Conservation (phyloP, 1,140 invertebrate species). For the Heliconius congener region DNA sequence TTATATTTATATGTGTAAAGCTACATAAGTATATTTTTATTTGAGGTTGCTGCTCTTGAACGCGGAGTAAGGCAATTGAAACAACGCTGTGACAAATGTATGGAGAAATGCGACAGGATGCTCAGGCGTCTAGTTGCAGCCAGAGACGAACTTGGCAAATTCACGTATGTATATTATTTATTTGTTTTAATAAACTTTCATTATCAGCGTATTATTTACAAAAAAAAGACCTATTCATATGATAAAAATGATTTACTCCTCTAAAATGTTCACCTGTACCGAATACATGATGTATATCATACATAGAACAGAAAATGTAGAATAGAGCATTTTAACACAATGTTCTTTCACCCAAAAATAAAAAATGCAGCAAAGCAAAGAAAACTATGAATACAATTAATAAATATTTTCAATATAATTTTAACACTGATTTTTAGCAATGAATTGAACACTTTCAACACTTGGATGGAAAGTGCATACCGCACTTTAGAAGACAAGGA, state of each 20-base stretch:
- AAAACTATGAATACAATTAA: too few relatives aligned
- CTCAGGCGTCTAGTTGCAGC: conserved; percentile 89
- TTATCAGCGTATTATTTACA: background rate
- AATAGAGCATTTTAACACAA: too few relatives aligned
- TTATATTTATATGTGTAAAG: too few relatives aligned
- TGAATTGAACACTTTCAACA: conserved; percentile 90
- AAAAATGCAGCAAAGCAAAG: too few relatives aligned
- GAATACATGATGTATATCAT: too few relatives aligned
- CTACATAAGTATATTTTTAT: background rate
- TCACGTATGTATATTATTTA: conserved; percentile 82
- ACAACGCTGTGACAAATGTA: conserved; percentile 90
- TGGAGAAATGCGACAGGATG: conserved; percentile 89
- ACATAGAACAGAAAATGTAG: too few relatives aligned
- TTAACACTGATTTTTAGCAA: conserved; percentile 70
- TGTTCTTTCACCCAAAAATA: too few relatives aligned
- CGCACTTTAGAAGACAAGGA: conserved; percentile 93
- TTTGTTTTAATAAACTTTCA: background rate
- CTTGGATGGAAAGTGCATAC: conserved; percentile 92
- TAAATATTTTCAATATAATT: too few relatives aligned
- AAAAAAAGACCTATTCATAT: background rate
- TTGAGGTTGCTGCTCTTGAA: conserved; percentile 87
- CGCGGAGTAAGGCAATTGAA: conserved; percentile 92
- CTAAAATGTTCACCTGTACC: too few relatives aligned
- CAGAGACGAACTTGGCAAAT: conserved; percentile 93
- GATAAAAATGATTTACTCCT: too few relatives aligned